Conservation (phyloP, 2,888 invertebrate species). For the Drosophila testacea region DNA sequence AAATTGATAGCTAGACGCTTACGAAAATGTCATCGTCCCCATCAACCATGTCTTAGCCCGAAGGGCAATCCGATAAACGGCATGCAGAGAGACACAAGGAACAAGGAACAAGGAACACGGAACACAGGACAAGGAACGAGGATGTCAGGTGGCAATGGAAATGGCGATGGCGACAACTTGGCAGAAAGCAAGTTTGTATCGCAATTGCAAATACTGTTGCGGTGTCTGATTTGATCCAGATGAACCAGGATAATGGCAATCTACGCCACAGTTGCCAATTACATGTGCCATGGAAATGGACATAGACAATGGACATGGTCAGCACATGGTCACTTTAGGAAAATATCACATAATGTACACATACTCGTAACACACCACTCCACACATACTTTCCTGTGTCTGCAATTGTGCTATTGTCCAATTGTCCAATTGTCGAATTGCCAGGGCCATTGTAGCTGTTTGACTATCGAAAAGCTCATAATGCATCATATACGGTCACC, state of each 20-base stretch:
- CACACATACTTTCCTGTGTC: neutral
- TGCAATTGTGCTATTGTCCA: constrained; percentile 23
- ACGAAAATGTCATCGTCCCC: constrained; percentile 9
- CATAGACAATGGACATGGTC: neutral
- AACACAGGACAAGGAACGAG: neutral
- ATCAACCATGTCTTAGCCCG: neutral
- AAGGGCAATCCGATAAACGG: constrained; percentile 18
- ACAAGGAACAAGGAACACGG: neutral
- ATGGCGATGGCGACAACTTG: constrained; percentile 18
- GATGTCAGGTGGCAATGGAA: constrained; percentile 12
- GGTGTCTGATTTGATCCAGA: constrained; percentile 20
- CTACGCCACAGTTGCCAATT: constrained; percentile 40
- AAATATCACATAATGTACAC: constrained; percentile 26
- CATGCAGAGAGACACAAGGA: neutral
- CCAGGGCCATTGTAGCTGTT: constrained; percentile 1
- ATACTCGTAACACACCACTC: constrained; percentile 5
- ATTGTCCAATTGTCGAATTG: constrained; percentile 5
- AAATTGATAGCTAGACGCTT: constrained; percentile 13
- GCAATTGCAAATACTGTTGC: constrained; percentile 4
- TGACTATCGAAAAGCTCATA: neutral
- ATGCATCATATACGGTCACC: constrained; percentile 7
- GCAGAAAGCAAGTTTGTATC: constrained; percentile 7
- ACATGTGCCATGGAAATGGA: constrained; percentile 15
- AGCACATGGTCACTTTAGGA: constrained; percentile 11
- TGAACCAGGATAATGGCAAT: constrained; percentile 40